phyloP scores from a whole-genome alignment of 1,140 invertebrate species.

The Sarcophaga peregrina region DNA sequence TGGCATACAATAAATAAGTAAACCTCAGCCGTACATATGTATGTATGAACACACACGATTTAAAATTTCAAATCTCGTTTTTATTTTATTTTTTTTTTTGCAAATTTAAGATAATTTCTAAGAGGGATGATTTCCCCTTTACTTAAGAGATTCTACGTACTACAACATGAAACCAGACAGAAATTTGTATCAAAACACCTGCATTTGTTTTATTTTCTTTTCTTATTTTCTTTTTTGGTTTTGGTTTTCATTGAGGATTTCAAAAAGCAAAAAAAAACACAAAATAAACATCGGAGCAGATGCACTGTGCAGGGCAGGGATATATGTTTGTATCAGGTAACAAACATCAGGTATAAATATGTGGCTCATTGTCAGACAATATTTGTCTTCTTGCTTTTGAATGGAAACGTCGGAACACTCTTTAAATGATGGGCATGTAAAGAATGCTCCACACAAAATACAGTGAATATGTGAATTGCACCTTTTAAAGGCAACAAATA shows the following conservation, averaged over 20 bases:
- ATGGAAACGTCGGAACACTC: not conserved
- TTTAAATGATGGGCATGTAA: conserved; percentile 17
- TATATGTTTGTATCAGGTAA: not conserved
- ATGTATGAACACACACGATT: no score
- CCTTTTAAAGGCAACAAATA: not conserved
- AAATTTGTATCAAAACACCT: not conserved
- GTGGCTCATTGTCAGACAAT: conserved; percentile 20
- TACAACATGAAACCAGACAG: not conserved
- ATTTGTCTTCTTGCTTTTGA: not conserved
- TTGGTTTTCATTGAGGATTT: no score
- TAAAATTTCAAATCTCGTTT: no score
- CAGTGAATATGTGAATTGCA: not conserved
- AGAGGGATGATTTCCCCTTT: conserved; percentile 2
- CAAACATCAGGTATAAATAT: not conserved
- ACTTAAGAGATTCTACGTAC: not conserved
- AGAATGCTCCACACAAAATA: not conserved
- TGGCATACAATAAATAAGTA: no score
- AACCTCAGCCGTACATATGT: no score
- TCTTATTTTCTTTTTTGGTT: no score
- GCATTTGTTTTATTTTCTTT: not conserved
- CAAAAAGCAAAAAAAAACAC: not conserved
- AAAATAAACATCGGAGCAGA: not conserved
- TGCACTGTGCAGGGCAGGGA: not conserved
- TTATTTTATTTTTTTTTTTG: not conserved
- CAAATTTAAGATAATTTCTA: not conserved